Evolutionary conservation across 2,888 invertebrate species (phyloP).

Genomic region (Ypsolopha sequella): DNA sequence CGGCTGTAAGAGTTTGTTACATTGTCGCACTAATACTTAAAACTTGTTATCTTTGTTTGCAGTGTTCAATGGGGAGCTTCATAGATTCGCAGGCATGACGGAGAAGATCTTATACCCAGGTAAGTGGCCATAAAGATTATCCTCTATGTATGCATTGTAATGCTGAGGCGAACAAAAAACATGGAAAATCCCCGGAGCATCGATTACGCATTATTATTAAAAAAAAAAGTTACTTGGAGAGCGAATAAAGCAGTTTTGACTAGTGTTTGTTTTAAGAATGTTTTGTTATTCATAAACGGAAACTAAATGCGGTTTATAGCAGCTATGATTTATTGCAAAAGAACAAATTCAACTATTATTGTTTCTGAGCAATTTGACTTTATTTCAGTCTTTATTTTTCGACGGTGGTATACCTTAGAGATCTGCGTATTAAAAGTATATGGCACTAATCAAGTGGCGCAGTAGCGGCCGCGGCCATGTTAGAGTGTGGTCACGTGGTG

Average conservation of each 20-base stretch:
- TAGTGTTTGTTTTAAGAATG: neutral
- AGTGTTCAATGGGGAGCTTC: constrained; percentile 72
- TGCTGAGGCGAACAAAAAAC: neutral
- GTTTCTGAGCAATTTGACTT: too few relatives aligned
- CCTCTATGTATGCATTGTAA: neutral
- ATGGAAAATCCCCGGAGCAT: constrained; percentile 4
- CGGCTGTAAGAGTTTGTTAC: too few relatives aligned
- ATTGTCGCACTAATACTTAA: too few relatives aligned
- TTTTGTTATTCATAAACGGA: neutral
- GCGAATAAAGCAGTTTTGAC: neutral
- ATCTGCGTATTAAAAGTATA: neutral
- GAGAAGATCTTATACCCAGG: constrained; percentile 85
- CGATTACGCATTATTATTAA: neutral
- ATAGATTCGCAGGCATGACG: constrained; percentile 79
- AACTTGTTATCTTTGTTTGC: constrained; percentile 24
- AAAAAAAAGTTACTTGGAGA: neutral
- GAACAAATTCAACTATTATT: too few relatives aligned
- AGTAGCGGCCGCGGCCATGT: constrained; percentile 13
- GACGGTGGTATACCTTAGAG: too few relatives aligned
- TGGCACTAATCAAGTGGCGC: constrained; percentile 3
- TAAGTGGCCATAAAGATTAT: constrained; percentile 57
- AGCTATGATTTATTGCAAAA: too few relatives aligned
- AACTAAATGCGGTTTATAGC: too few relatives aligned
- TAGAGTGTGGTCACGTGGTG: constrained; percentile 29
- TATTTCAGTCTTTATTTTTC: too few relatives aligned